A percentile compares a stretch with the other conserved stretches of the same genome.
These are phyloP conservation scores for Lithodes maja DNA, from an alignment of 2,888 invertebrate genomes.

Conservation along the genomic window DNA sequence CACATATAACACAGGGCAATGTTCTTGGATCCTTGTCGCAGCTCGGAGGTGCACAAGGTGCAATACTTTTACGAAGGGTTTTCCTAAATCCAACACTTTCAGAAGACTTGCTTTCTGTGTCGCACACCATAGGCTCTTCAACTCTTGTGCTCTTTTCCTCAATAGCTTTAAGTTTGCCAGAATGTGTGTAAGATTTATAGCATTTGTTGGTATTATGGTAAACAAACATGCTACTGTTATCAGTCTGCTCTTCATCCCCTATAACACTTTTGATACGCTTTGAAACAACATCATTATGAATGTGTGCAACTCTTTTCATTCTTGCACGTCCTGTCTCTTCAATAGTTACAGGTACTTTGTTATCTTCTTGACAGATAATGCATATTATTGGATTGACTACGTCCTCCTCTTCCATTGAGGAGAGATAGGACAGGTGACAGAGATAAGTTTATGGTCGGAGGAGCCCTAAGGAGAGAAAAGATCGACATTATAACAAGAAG, in stretches of 20 bases:
- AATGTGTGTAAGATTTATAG: background rate
- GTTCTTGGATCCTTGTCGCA: background rate
- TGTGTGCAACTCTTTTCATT: background rate
- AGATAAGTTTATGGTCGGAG: too few relatives aligned
- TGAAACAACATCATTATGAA: conserved; percentile 1
- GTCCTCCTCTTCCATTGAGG: too few relatives aligned
- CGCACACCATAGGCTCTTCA: background rate
- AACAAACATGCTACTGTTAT: background rate
- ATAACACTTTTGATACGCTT: background rate
- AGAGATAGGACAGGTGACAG: too few relatives aligned
- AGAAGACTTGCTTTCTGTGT: background rate
- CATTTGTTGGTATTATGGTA: conserved; percentile 14
- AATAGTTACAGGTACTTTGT: background rate
- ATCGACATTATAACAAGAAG: too few relatives aligned
- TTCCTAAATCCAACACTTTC: too few relatives aligned
- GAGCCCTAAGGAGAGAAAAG: too few relatives aligned
- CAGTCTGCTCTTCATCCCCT: background rate
- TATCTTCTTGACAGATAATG: background rate
- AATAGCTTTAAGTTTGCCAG: conserved; percentile 13
- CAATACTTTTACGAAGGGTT: background rate
- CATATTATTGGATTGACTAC: background rate
- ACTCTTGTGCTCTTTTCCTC: background rate
- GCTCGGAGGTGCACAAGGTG: background rate
- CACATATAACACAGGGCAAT: background rate
- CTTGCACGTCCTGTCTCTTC: background rate